A percentile compares a stretch with the other conserved stretches of the same genome.
These are phyloP conservation scores for Irena cyanogastra DNA, from an alignment of 2,113 vertebrate genomes.

Conservation along the genomic window DNA sequence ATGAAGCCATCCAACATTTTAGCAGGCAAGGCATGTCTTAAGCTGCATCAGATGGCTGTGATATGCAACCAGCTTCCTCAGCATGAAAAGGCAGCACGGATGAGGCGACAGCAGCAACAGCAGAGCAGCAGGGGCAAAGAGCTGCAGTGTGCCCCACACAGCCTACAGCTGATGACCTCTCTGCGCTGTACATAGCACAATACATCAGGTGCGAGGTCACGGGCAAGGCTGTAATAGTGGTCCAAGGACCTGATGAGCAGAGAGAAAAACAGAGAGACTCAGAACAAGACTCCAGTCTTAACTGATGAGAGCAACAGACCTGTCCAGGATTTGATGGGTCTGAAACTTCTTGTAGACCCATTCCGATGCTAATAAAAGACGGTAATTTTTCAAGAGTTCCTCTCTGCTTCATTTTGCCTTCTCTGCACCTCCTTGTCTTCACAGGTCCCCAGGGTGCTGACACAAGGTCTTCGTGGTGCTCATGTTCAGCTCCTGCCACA, in stretches of 20 bases:
- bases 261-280: background rate
- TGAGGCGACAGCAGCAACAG: rapidly evolving
- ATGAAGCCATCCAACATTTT: background rate
- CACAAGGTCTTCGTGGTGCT: background rate
- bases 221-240: background rate
- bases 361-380: background rate
- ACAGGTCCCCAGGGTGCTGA: background rate
- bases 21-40: rapidly evolving
- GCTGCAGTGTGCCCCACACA: background rate
- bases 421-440: background rate
- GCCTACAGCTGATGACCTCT: rapidly evolving
- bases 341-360: background rate
- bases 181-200: background rate
- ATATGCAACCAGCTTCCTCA: background rate
- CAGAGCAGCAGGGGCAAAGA: background rate
- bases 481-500: background rate
- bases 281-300: background rate
- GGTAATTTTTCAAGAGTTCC: background rate
- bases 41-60: background rate
- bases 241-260: rapidly evolving
- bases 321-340: background rate
- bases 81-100: background rate
- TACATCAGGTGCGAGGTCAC: background rate
- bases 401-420: background rate
- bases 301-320: rapidly evolving